These are phyloP conservation scores for Anoplophora glabripennis DNA, from an alignment of 1,140 invertebrate species.

Conservation along the genomic window DNA sequence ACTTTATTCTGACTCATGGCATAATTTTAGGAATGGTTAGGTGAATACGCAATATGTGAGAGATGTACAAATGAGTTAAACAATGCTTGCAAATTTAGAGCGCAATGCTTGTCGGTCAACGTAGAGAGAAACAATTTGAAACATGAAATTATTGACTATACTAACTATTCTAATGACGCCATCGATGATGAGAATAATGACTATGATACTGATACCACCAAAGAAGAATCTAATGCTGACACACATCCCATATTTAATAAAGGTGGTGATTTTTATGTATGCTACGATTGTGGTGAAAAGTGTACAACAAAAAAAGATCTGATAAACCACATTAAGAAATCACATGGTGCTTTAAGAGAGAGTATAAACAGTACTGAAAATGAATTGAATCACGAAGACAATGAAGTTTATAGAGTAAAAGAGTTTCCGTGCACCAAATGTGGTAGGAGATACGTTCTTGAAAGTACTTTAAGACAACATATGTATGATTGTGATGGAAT, in stretches of 20 bases:
- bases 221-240: slow-evolving; percentile 4
- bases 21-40: slow-evolving; percentile 8
- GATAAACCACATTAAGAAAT: slow-evolving; percentile 10
- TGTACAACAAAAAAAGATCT: slow-evolving; percentile 14
- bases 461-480: slow-evolving; percentile 12
- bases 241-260: background rate
- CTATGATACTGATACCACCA: slow-evolving; percentile 2
- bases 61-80: background rate
- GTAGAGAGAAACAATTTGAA: too few species aligned
- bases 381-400: background rate
- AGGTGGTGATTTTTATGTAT: slow-evolving; percentile 4
- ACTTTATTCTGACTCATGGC: too few species aligned
- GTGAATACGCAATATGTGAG: background rate
- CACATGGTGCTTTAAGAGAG: slow-evolving; percentile 1
- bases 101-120: background rate
- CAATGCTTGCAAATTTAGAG: slow-evolving; percentile 7
- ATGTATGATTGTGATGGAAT: slow-evolving; percentile 4
- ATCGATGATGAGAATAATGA: background rate
- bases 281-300: slow-evolving; percentile 9
- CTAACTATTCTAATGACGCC: too few species aligned
- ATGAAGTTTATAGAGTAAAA: background rate
- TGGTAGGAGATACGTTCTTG: slow-evolving; percentile 10
- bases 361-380: slow-evolving; percentile 5
- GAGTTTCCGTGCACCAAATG: background rate
- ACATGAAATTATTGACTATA: too few species aligned